Conservation (phyloP, 2,888 invertebrate species). For the Melieria omissa region DNA sequence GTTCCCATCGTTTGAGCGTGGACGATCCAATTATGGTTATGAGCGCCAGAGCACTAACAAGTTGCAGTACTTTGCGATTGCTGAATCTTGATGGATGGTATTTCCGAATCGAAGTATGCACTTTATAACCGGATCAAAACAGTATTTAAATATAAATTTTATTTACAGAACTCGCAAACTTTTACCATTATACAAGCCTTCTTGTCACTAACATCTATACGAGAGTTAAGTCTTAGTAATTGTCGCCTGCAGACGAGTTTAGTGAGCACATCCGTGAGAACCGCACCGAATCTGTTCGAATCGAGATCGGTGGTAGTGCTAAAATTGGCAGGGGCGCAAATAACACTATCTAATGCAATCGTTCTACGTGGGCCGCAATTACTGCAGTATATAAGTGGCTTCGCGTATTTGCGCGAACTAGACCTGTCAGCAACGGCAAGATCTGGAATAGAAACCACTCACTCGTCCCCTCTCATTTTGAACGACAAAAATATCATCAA, state of each 20-base stretch:
- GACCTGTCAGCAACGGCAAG: constrained; percentile 68
- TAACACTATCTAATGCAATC: constrained; percentile 67
- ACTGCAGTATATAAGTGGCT: constrained; percentile 68
- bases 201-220: constrained; percentile 68
- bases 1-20: constrained; percentile 69
- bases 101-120: constrained; percentile 69
- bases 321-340: constrained; percentile 68
- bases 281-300: constrained; percentile 54
- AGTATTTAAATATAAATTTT: neutral
- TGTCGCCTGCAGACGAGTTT: constrained; percentile 68
- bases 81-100: constrained; percentile 71
- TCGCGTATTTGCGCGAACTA: constrained; percentile 68
- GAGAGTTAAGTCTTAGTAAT: constrained; percentile 69
- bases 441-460: constrained; percentile 62
- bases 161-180: constrained; percentile 55
- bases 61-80: constrained; percentile 68
- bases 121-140: neutral
- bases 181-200: constrained; percentile 68
- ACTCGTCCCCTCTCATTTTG: constrained; percentile 64
- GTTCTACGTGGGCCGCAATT: constrained; percentile 68
- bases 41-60: constrained; percentile 56
- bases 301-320: constrained; percentile 68
- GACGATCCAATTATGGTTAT: constrained; percentile 67
- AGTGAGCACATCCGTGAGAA: constrained; percentile 48
- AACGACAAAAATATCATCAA: constrained; percentile 68